These are phyloP conservation scores for Sesamia nonagrioides DNA, from an alignment of 1,140 invertebrate species.

Conservation along the genomic window DNA sequence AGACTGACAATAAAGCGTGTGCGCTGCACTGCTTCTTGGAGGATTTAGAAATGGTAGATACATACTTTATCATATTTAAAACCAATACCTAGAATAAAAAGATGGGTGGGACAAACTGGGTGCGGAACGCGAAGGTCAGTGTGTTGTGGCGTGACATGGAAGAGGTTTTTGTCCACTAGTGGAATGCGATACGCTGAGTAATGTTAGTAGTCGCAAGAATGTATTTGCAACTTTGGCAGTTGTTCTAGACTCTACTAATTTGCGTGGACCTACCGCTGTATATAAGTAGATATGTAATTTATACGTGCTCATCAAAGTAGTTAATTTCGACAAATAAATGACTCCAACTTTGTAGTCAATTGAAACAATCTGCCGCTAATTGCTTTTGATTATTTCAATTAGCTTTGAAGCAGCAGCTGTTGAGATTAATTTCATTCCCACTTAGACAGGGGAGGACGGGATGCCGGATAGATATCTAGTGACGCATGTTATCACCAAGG, in stretches of 20 bases:
- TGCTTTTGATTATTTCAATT: conserved; percentile 20
- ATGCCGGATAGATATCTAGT: conserved; percentile 88
- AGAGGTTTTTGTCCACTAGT: no score
- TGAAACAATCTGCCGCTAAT: conserved; percentile 13
- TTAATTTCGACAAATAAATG: not conserved
- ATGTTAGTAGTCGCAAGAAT: no score
- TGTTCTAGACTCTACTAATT: no score
- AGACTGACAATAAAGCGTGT: conserved; percentile 73
- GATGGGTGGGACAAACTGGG: no score
- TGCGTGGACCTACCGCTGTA: no score
- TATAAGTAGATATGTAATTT: no score
- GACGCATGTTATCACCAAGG: conserved; percentile 85
- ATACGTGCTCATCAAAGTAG: not conserved
- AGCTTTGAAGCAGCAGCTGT: conserved; percentile 15
- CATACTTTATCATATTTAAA: not conserved
- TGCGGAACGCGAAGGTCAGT: no score
- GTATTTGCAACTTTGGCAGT: no score
- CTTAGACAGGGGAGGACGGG: conserved; percentile 85
- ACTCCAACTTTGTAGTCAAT: conserved; percentile 8
- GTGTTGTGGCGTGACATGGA: no score
- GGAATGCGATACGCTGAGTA: no score
- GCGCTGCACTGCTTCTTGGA: conserved; percentile 88
- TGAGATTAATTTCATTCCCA: conserved; percentile 21
- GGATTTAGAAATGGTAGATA: conserved; percentile 86
- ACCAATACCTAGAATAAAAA: not conserved